Conservation (phyloP, 2,797 vertebrate species). For the Pogonophryne albipinna region DNA sequence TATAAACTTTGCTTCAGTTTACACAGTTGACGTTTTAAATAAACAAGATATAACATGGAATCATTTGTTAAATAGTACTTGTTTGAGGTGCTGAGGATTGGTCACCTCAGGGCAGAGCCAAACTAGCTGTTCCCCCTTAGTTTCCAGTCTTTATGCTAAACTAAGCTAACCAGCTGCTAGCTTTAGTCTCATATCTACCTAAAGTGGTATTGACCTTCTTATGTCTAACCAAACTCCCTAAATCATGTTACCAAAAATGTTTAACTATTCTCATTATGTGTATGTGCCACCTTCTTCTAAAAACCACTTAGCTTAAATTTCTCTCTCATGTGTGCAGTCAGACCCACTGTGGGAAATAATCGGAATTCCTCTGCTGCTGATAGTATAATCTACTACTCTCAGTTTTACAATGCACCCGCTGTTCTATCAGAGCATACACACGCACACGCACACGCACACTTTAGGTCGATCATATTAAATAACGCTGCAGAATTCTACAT, state of each 20-base stretch:
- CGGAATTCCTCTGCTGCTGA: slow-evolving; percentile 77
- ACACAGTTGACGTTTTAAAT: background rate
- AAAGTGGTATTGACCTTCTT: background rate
- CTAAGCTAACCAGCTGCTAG: background rate
- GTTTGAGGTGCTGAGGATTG: background rate
- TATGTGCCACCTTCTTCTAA: slow-evolving; percentile 2
- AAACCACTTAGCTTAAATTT: slow-evolving; percentile 34
- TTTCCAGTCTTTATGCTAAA: background rate
- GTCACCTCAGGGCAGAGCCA: background rate
- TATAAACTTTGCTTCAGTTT: background rate
- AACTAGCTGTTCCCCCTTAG: background rate
- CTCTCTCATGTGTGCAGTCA: slow-evolving; percentile 49
- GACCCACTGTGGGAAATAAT: slow-evolving; percentile 73
- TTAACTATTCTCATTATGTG: background rate
- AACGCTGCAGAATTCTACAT: slow-evolving; percentile 34
- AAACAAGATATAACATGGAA: background rate
- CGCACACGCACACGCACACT: slow-evolving; percentile 7
- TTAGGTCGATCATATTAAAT: slow-evolving; percentile 39
- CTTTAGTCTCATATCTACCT: background rate
- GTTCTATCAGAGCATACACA: slow-evolving; percentile 55
- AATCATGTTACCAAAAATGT: background rate
- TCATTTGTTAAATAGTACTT: background rate
- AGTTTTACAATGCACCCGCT: slow-evolving; percentile 70
- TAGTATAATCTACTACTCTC: slow-evolving; percentile 76
- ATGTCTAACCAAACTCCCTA: background rate